These are phyloP conservation scores for Pempheris klunzingeri DNA, from an alignment of 2,797 vertebrate species.

Conservation along the genomic window DNA sequence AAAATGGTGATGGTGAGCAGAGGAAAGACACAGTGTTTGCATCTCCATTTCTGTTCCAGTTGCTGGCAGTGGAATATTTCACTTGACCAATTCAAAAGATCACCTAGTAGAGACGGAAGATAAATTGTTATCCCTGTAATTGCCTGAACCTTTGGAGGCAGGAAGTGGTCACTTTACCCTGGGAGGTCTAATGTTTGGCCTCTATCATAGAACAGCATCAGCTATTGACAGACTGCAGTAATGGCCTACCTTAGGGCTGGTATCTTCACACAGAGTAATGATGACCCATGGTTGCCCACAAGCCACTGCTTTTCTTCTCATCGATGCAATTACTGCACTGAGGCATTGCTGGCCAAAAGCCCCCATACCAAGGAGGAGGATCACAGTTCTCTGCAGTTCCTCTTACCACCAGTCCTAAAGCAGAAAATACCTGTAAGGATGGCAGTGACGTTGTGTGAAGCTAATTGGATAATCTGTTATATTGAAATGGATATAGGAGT, in stretches of 20 bases:
- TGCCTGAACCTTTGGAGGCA: slow-evolving; percentile 68
- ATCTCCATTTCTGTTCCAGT: slow-evolving; percentile 25
- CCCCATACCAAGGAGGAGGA: slow-evolving; percentile 37
- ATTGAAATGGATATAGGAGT: slow-evolving; percentile 51
- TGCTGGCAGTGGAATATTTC: slow-evolving; percentile 18
- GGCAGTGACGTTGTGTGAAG: slow-evolving; percentile 2
- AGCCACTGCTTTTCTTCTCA: slow-evolving; percentile 67
- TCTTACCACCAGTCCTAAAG: slow-evolving; percentile 30
- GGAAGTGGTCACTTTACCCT: slow-evolving; percentile 74
- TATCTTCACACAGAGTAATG: slow-evolving; percentile 77
- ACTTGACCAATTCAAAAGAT: slow-evolving; percentile 28
- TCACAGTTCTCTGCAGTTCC: slow-evolving; percentile 28
- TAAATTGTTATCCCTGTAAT: slow-evolving; percentile 68
- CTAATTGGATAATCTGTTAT: slow-evolving; percentile 60
- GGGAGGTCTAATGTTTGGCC: slow-evolving; percentile 64
- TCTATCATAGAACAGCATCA: slow-evolving; percentile 66
- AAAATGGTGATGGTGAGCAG: slow-evolving; percentile 32
- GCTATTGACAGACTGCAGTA: slow-evolving; percentile 75
- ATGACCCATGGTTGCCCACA: slow-evolving; percentile 69
- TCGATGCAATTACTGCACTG: slow-evolving; percentile 79
- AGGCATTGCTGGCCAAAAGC: slow-evolving; percentile 52
- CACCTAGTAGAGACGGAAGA: slow-evolving; percentile 55
- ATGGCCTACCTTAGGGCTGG: slow-evolving; percentile 74
- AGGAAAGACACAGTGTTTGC: slow-evolving; percentile 13
- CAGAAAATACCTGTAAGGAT: slow-evolving; percentile 29